Evolutionary conservation across 2,797 vertebrate species (phyloP).

Genomic region (Pangasius macronema): DNA sequence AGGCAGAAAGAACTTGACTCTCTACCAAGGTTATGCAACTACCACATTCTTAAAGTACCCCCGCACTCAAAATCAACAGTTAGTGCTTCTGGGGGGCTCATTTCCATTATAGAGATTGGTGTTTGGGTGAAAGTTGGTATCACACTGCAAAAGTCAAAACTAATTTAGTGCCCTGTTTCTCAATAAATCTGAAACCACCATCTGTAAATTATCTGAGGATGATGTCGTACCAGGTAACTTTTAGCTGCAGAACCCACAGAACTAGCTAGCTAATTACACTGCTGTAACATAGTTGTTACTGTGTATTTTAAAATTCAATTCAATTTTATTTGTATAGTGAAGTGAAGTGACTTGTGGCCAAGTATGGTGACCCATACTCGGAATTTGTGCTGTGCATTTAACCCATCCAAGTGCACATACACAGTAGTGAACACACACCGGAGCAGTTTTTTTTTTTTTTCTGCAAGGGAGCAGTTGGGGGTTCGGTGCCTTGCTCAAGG

Average conservation of each 20-base stretch:
- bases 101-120: not conserved
- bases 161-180: not conserved
- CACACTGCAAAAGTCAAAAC: not conserved
- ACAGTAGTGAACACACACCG: too few relatives aligned
- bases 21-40: not conserved
- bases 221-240: not conserved
- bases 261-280: not conserved
- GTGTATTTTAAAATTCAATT: too few relatives aligned
- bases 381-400: too few relatives aligned
- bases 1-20: not conserved
- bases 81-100: not conserved
- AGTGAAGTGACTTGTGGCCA: too few relatives aligned
- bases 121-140: not conserved
- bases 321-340: too few relatives aligned
- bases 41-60: not conserved
- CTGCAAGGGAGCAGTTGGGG: too few relatives aligned
- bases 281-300: not conserved
- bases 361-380: too few relatives aligned
- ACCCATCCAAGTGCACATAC: too few relatives aligned
- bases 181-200: not conserved
- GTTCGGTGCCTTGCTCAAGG: too few relatives aligned
- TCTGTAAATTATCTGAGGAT: not conserved
- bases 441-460: too few relatives aligned
- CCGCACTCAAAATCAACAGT: not conserved
- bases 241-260: not conserved